Evolutionary conservation across 2,797 vertebrate genomes (phyloP).

Genomic region (Clarias pachynema): DNA sequence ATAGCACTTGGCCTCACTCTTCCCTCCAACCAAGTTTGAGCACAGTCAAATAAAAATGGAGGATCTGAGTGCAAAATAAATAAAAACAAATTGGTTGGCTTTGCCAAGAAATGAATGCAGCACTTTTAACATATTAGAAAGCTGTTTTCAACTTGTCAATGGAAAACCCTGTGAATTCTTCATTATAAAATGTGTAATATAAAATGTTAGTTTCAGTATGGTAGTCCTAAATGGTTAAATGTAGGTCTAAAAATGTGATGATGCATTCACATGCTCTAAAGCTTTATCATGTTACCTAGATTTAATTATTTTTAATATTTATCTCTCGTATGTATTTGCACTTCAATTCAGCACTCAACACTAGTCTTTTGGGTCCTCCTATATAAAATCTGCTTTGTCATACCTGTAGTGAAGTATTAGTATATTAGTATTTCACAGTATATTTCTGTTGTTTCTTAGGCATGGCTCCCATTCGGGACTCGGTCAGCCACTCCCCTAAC

Average conservation of each 20-base stretch:
- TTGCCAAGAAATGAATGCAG: not conserved
- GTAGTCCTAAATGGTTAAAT: not conserved
- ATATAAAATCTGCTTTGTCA: not conserved
- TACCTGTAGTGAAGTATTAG: not conserved
- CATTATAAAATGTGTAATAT: not conserved
- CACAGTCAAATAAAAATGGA: not conserved
- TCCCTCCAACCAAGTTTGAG: not conserved
- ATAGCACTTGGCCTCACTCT: too few species aligned
- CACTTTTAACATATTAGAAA: not conserved
- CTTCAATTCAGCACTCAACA: not conserved
- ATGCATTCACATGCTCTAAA: not conserved
- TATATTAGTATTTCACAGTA: conserved; percentile 59
- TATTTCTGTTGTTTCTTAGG: conserved; percentile 72
- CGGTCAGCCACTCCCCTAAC: conserved; percentile 96
- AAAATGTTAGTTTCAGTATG: not conserved
- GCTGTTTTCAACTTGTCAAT: not conserved
- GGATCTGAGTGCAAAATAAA: not conserved
- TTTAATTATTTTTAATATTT: not conserved
- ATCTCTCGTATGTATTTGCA: not conserved
- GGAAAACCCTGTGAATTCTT: not conserved
- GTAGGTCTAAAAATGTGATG: not conserved
- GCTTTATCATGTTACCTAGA: not conserved
- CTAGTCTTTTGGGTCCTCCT: not conserved
- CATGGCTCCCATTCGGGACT: conserved; percentile 97
- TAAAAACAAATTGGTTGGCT: not conserved